These are phyloP conservation scores for Habrosyne pyritoides DNA, from an alignment of 2,888 invertebrate genomes.

Conservation along the genomic window DNA sequence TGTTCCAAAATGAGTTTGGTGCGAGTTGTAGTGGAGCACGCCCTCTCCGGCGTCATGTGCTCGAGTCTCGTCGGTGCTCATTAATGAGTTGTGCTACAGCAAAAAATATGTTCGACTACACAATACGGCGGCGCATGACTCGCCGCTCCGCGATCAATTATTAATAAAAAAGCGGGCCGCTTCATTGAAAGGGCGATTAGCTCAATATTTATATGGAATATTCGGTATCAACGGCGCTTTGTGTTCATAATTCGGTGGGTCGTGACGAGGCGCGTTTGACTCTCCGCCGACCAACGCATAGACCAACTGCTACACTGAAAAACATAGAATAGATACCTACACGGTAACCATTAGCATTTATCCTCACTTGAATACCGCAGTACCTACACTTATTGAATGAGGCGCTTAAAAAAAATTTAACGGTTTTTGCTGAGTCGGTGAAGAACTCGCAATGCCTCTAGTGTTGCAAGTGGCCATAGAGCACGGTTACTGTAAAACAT, in stretches of 20 bases:
- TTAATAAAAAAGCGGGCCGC: slow-evolving; percentile 83
- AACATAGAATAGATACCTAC: slow-evolving; percentile 35
- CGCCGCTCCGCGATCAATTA: slow-evolving; percentile 80
- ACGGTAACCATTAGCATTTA: slow-evolving; percentile 3
- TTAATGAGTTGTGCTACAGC: slow-evolving; percentile 76
- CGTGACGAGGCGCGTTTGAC: slow-evolving; percentile 79
- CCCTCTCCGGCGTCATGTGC: slow-evolving; percentile 66
- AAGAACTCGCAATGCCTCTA: no score
- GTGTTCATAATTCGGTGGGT: slow-evolving; percentile 81
- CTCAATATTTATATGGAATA: slow-evolving; percentile 84
- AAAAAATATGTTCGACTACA: slow-evolving; percentile 77
- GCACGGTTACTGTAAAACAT: no score
- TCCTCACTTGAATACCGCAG: slow-evolving; percentile 6
- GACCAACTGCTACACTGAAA: slow-evolving; percentile 59
- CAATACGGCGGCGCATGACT: slow-evolving; percentile 81
- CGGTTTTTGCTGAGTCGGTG: no score
- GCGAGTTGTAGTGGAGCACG: slow-evolving; percentile 55
- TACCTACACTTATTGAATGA: no score
- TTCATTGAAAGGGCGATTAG: slow-evolving; percentile 84
- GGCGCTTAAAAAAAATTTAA: neutral
- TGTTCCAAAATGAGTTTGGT: slow-evolving; percentile 69
- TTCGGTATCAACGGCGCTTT: slow-evolving; percentile 83
- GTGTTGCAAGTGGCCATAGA: no score
- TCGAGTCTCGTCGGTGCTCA: slow-evolving; percentile 48
- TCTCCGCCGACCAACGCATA: slow-evolving; percentile 61